Percentiles rank a stretch among this genome's conserved stretches.
These are phyloP conservation scores for Haemorhous mexicanus DNA, from an alignment of 2,113 vertebrate genomes.

Conservation along the genomic window DNA sequence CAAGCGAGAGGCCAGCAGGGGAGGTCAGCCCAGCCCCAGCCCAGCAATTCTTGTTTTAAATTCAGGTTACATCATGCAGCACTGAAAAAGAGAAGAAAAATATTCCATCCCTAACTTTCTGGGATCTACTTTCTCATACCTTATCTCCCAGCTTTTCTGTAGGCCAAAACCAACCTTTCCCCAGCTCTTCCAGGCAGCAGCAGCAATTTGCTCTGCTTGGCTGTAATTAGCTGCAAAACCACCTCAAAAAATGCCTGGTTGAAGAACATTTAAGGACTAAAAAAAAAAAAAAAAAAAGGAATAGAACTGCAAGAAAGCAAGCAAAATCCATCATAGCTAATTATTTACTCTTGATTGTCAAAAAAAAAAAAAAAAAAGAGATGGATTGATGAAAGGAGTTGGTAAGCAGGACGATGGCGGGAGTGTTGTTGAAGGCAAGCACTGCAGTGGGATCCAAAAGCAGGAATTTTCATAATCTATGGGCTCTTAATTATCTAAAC, in stretches of 20 bases:
- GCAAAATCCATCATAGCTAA: conserved; percentile 69
- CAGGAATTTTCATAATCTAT: conserved; percentile 67
- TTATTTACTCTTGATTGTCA: conserved; percentile 77
- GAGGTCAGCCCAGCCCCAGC: not conserved
- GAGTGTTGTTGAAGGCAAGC: conserved; percentile 49
- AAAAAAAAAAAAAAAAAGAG: conserved; percentile 19
- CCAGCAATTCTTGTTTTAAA: fast-evolving
- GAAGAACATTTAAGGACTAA: not conserved
- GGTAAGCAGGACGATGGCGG: not conserved
- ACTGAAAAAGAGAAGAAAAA: fast-evolving
- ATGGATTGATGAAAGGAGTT: conserved; percentile 57
- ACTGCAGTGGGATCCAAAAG: conserved; percentile 50
- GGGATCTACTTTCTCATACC: not conserved
- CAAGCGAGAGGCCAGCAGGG: not conserved
- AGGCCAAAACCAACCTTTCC: not conserved
- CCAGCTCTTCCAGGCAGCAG: not conserved
- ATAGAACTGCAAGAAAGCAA: conserved; percentile 32
- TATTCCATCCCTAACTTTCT: not conserved
- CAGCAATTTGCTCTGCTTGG: not conserved
- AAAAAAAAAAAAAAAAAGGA: not conserved
- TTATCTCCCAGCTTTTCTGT: not conserved
- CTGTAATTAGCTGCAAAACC: conserved; percentile 19
- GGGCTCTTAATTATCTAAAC: conserved; percentile 76
- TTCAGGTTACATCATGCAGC: not conserved
- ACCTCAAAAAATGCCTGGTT: not conserved